Percentiles rank a stretch among this genome's conserved stretches.
phyloP scores from a whole-genome alignment of 2,113 vertebrate genomes.

The Eidolon helvum region DNA sequence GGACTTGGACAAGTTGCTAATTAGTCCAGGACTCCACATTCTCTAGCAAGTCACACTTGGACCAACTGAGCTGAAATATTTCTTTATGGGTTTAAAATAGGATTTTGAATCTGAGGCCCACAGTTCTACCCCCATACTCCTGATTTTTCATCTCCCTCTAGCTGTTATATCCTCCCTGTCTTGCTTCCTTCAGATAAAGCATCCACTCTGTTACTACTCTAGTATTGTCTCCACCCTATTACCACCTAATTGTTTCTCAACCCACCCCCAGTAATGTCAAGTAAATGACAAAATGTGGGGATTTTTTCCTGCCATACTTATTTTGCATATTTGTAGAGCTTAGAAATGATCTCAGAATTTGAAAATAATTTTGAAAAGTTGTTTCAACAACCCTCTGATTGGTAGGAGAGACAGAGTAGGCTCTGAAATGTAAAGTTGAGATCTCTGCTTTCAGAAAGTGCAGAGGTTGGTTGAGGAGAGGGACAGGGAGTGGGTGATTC shows the following conservation, averaged over 20 bases:
- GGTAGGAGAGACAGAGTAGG: not conserved
- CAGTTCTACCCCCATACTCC: not conserved
- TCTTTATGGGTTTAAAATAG: not conserved
- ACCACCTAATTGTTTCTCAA: not conserved
- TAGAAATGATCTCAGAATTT: constrained; percentile 7
- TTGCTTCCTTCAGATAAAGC: not conserved
- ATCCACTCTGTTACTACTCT: not conserved
- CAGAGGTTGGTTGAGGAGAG: not conserved
- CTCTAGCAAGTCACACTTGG: not conserved
- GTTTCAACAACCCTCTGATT: not conserved
- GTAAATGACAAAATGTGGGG: not conserved
- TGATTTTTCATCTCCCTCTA: not conserved
- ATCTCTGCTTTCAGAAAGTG: not conserved
- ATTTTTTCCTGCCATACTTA: not conserved
- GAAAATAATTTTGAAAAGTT: not conserved
- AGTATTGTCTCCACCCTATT: not conserved
- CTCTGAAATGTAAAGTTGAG: not conserved
- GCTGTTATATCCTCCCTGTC: not conserved
- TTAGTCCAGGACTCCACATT: not conserved
- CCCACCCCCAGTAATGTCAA: not conserved
- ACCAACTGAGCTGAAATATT: not conserved
- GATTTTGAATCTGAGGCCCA: not conserved
- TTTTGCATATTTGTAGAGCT: not conserved
- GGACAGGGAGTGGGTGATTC: not conserved
- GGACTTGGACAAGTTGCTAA: not conserved